Conservation (phyloP, 2,113 vertebrate species). For the Podilymbus podiceps region DNA sequence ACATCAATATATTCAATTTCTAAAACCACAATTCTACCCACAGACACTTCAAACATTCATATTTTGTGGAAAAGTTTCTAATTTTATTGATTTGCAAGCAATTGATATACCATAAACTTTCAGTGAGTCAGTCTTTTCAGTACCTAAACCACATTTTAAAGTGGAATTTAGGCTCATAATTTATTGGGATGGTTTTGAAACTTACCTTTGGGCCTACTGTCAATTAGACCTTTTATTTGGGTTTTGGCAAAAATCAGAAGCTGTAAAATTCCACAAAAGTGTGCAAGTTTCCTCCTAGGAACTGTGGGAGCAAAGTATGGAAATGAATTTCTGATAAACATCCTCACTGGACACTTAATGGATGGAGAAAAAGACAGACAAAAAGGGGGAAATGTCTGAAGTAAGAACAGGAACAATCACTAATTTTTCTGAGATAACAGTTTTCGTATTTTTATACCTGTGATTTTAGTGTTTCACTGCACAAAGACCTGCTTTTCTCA, state of each 20-base stretch:
- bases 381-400: neutral
- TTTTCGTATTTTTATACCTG: neutral
- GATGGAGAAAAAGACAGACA: neutral
- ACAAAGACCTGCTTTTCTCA: neutral
- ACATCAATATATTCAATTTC: neutral
- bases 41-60: neutral
- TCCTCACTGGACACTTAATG: neutral
- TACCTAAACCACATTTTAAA: neutral
- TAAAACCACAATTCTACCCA: neutral
- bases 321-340: neutral
- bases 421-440: neutral
- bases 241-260: neutral
- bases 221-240: neutral
- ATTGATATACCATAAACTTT: neutral
- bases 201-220: neutral
- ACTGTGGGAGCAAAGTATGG: neutral
- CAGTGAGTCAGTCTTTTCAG: neutral
- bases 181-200: neutral
- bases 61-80: neutral
- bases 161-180: neutral
- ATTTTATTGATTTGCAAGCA: neutral
- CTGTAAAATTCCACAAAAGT: neutral
- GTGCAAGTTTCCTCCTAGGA: neutral
- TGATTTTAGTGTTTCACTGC: neutral
- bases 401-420: neutral